These are phyloP conservation scores for Heliconius ethilla DNA, from an alignment of 2,888 invertebrate species.

Conservation along the genomic window DNA sequence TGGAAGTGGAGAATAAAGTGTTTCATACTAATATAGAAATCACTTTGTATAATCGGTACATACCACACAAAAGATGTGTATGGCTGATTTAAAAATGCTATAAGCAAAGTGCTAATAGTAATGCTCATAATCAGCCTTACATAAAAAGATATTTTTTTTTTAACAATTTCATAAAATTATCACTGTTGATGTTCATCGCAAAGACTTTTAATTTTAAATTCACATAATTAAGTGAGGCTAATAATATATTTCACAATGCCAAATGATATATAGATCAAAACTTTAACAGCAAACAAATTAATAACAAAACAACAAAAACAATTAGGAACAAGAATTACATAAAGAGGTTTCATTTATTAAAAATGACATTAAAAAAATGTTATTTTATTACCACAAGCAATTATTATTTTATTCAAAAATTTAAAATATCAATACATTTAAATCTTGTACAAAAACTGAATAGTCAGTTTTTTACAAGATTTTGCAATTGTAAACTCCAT, in stretches of 20 bases:
- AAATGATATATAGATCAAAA: not conserved
- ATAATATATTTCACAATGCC: not conserved
- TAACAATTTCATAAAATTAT: not conserved
- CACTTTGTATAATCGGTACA: no score
- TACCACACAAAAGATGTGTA: no score
- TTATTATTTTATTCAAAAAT: no score
- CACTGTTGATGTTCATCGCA: not conserved
- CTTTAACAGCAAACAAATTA: not conserved
- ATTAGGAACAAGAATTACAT: not conserved
- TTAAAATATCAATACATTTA: not conserved
- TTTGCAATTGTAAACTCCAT: not conserved
- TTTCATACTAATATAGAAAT: no score
- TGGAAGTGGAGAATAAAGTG: no score
- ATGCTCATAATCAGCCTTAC: no score
- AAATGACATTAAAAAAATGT: not conserved
- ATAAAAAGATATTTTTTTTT: not conserved
- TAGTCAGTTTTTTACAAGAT: not conserved
- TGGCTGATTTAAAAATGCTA: not conserved
- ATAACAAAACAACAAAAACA: not conserved
- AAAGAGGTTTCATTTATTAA: not conserved
- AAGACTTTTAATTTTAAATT: not conserved
- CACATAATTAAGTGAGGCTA: not conserved
- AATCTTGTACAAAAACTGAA: not conserved
- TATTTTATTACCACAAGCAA: no score
- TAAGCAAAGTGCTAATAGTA: not conserved